Conservation (phyloP, 2,888 invertebrate genomes). For the Brachycybe producta region DNA sequence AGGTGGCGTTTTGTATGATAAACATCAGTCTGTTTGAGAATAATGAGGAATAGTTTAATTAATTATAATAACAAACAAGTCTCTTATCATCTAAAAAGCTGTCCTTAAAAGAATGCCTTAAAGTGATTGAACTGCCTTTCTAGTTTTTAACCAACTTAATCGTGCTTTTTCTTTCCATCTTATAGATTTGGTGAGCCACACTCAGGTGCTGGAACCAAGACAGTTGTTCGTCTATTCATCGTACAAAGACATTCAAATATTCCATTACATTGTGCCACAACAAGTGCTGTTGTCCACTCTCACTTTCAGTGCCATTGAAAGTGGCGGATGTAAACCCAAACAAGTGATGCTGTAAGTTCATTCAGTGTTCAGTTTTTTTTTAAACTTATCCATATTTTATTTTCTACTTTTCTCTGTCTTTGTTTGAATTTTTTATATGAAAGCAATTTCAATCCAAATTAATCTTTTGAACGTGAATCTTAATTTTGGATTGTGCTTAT, state of each 20-base stretch:
- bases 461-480: too few relatives aligned
- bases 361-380: neutral
- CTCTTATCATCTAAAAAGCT: too few relatives aligned
- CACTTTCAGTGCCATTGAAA: slow-evolving; percentile 46
- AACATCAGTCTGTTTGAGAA: too few relatives aligned
- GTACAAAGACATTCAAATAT: slow-evolving; percentile 46
- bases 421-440: neutral
- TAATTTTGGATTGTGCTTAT: too few relatives aligned
- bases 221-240: slow-evolving; percentile 36
- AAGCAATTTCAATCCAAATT: too few relatives aligned
- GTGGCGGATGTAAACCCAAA: slow-evolving; percentile 26
- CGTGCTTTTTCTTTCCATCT: slow-evolving; percentile 1
- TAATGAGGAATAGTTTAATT: too few relatives aligned
- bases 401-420: too few relatives aligned
- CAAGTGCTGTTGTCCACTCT: slow-evolving; percentile 39
- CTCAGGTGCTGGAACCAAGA: slow-evolving; percentile 24
- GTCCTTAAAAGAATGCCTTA: too few relatives aligned
- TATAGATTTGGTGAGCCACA: slow-evolving; percentile 12
- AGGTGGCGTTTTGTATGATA: too few relatives aligned
- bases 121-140: too few relatives aligned
- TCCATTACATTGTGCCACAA: slow-evolving; percentile 44
- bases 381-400: neutral
- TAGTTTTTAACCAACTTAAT: too few relatives aligned
- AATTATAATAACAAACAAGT: too few relatives aligned
- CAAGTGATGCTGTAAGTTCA: slow-evolving; percentile 28